Base-by-base conservation (phyloP, 1,140 invertebrate genomes). In the Nasonia giraulti region DNA sequence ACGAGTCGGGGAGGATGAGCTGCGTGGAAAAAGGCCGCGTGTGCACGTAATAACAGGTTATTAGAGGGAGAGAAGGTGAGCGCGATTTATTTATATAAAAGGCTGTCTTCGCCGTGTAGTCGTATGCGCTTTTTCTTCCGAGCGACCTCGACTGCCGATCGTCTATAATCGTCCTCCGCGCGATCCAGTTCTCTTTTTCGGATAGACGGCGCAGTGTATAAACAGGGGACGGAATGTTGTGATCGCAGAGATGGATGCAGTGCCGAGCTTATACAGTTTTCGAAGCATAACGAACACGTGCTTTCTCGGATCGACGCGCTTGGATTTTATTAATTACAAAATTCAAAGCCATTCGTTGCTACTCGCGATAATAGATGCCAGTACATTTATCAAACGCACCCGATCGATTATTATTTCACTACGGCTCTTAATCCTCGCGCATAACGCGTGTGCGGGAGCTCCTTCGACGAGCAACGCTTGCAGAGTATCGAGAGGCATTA, bases 1-100 rank as follows among this genome's bases (percentile, higher is more conserved):
- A 17, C 14, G 55, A 2, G 5, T n/a, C 7, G 55, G 14, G 37
- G 12, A 23, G 14, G 33, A 27, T 27, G 77, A n/a, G 8, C 40
- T 44, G 27, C 27, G 27, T 27, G 6, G 27, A 37, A 23, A 62
- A 12, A 44, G 50, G 20, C 1, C 3, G 14, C 27, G 47, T 31
- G 10, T 78, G 17, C 47, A 33, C n/a, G 66, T 80, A 80, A 80
- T 80, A 80, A 69, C 62, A 68, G 62, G 62, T 80, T 80, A 80
- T 80, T 44, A 69, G 40, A 66, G 68, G 33, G 66, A 37, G 78
- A 37, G 20, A 33, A 80, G 37, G 40, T 10, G 20, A 37, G 31
- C 7, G 10, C n/a, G 62, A 80, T 80, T 80, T 80, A 80, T 80
- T 80, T 44, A 69, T 68, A 68, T 37, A 62, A 62, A 62, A 20